phyloP scores from a whole-genome alignment of 2,797 vertebrate genomes.

The Nasua narica region DNA sequence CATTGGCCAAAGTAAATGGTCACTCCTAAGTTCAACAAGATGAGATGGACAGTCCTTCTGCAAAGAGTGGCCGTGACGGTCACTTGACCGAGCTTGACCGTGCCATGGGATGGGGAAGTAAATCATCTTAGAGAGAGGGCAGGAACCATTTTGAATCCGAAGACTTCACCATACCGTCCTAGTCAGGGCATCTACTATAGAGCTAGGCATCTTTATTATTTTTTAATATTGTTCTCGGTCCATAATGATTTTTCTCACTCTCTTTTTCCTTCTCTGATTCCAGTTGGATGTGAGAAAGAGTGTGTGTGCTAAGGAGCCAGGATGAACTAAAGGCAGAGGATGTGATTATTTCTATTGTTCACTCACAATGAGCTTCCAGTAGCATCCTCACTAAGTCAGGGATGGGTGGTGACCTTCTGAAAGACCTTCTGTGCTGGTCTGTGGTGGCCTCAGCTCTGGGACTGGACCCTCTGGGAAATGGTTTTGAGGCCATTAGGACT shows the following conservation, averaged over 20 bases:
- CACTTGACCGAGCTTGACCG: not conserved
- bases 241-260: not conserved
- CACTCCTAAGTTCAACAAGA: not conserved
- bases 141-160: not conserved
- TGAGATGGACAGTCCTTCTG: not conserved
- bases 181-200: not conserved
- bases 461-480: conserved; percentile 48
- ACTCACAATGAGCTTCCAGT: not conserved
- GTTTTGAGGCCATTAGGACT: conserved; percentile 56
- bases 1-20: not conserved
- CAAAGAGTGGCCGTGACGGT: not conserved
- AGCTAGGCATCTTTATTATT: not conserved
- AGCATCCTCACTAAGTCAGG: not conserved
- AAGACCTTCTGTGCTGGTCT: conserved; percentile 32
- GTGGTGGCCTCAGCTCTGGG: not conserved
- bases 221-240: not conserved
- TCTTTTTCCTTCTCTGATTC: not conserved
- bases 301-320: not conserved
- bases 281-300: not conserved
- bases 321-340: not conserved
- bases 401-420: conserved; percentile 35
- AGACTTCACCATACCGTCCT: not conserved
- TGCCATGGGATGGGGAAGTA: not conserved
- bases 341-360: not conserved
- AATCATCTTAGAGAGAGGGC: not conserved